Base-by-base conservation (phyloP, 2,113 vertebrate genomes). In the Actenoides hombroni region DNA sequence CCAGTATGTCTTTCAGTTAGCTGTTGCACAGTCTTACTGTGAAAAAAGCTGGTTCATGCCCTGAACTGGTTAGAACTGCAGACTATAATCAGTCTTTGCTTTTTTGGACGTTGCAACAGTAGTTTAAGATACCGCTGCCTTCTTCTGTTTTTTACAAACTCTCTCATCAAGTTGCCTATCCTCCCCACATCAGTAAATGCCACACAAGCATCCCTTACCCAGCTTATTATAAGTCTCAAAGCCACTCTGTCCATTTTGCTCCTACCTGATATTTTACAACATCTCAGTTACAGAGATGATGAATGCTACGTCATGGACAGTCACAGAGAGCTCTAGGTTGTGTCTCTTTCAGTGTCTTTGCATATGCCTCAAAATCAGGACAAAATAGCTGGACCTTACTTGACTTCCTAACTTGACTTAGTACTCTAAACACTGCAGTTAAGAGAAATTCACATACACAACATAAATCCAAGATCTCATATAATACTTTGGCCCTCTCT, bases 161-260 rank as follows among this genome's bases (percentile, higher is more conserved):
- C 80, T 94, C 7, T 97, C 96, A 97, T 94, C 91, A 92, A 68
- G 81, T 23, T 76, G 53, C 53, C 42, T 94, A n/a, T 42, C 69
- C 89, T 94, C 89, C 89, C 94, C 93, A 96, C 96, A 96, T 95
- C 94, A 95, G 44, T 87, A 71, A 95, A 86, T 73, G 60, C 93
- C 94, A 92, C 94, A 94, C 95, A 95, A 71, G 53, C 49, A 92
- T 93, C 51, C 3, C 33, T 88, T 42, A 56, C n/a, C 23, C 81
- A 69, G 57, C 44, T 87, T 78, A 95, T 96, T 96, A 76, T 81
- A 91, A 37, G 18, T 79, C 37, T 71, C 61, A 75, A 78, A 94
- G 42, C 65, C 73, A 82, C 24, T 78, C 5, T 2, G 33, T 4
- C 31, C 13, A 8, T 84, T 96, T 91, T 60, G 14, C 11, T 83